Percentiles rank a stretch among this genome's conserved stretches.
Conservation (phyloP, 2,113 vertebrate species). For the Micromys minutus region DNA sequence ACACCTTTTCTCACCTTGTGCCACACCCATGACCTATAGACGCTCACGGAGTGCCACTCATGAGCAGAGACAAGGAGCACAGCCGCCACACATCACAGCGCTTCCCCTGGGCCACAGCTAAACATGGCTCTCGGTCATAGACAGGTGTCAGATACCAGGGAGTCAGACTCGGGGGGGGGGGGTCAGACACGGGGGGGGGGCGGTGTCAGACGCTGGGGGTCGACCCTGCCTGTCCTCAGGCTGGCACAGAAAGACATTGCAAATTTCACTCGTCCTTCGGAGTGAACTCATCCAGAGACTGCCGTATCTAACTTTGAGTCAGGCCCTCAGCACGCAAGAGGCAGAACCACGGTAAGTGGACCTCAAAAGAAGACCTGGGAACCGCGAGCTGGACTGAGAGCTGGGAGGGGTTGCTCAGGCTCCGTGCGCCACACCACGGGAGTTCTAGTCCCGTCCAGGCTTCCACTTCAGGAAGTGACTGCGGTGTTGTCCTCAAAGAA, state of each 20-base stretch:
- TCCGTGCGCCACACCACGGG: fast-evolving
- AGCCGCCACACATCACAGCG: too few species aligned
- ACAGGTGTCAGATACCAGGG: too few species aligned
- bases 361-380: too few species aligned
- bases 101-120: neutral
- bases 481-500: neutral
- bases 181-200: too few species aligned
- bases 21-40: neutral
- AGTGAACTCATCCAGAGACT: neutral
- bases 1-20: neutral
- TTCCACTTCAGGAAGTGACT: neutral
- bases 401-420: neutral
- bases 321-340: neutral
- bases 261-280: neutral
- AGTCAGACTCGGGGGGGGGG: too few species aligned
- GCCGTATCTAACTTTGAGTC: neutral
- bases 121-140: neutral
- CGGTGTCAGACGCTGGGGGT: too few species aligned
- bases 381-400: neutral
- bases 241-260: neutral
- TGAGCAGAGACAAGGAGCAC: too few species aligned
- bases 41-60: neutral
- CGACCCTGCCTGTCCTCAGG: neutral
- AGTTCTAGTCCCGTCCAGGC: too few species aligned
- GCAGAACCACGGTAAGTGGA: neutral